These are phyloP conservation scores for Brenthis daphne DNA, from an alignment of 2,888 invertebrate genomes.

Conservation along the genomic window DNA sequence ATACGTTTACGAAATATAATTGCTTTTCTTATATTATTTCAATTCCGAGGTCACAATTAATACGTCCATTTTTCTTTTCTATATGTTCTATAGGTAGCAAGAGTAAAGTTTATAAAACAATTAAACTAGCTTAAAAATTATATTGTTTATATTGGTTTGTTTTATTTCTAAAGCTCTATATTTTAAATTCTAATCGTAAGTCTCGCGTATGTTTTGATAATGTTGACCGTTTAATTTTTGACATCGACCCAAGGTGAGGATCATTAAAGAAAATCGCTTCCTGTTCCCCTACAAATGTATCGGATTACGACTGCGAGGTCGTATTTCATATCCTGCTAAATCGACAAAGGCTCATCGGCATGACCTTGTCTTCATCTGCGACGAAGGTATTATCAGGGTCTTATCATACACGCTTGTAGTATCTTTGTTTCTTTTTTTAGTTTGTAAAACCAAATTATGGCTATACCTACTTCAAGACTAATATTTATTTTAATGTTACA, in stretches of 20 bases:
- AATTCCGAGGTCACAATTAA: too few relatives aligned
- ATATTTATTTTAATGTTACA: slow-evolving; percentile 10
- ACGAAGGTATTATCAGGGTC: slow-evolving; percentile 60
- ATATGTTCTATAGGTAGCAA: slow-evolving; percentile 11
- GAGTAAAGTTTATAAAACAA: neutral
- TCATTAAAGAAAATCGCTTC: slow-evolving; percentile 65
- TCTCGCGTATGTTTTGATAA: slow-evolving; percentile 17
- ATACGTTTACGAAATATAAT: too few relatives aligned
- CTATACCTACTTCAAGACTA: neutral
- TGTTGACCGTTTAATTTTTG: slow-evolving; percentile 27
- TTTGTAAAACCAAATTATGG: neutral
- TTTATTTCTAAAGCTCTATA: neutral
- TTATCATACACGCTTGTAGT: slow-evolving; percentile 43
- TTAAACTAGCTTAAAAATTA: slow-evolving; percentile 8
- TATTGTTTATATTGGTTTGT: slow-evolving; percentile 22
- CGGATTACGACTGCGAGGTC: slow-evolving; percentile 59
- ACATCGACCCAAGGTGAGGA: slow-evolving; percentile 44
- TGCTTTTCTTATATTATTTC: too few relatives aligned
- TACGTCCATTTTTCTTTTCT: too few relatives aligned
- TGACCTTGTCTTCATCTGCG: slow-evolving; percentile 49
- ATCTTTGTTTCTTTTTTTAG: neutral
- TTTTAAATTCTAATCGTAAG: slow-evolving; percentile 23
- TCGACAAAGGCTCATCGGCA: slow-evolving; percentile 58
- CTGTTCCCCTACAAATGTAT: slow-evolving; percentile 56
- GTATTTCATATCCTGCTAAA: slow-evolving; percentile 65